phyloP scores from a whole-genome alignment of 2,113 vertebrate genomes.

The Dicaeum eximium region DNA sequence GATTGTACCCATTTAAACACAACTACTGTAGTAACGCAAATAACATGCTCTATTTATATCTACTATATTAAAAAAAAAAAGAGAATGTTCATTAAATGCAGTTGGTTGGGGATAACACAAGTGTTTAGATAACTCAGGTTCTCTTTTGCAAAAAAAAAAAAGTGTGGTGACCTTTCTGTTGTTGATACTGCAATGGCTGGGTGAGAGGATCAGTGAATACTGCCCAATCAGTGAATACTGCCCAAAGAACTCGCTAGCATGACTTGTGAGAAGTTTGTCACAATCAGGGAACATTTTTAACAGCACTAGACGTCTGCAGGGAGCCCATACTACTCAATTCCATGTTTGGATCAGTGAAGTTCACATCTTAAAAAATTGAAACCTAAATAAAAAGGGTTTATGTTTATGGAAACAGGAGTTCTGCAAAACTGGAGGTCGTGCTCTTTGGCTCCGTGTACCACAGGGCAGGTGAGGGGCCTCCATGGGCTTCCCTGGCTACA shows the following conservation, averaged over 20 bases:
- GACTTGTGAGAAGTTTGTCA: neutral
- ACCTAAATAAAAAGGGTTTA: neutral
- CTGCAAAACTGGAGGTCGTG: neutral
- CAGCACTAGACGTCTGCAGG: neutral
- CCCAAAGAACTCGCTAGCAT: neutral
- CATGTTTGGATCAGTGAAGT: neutral
- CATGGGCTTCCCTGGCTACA: rapidly evolving
- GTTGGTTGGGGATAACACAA: neutral
- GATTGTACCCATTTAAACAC: neutral
- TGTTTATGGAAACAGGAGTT: neutral
- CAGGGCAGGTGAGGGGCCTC: rapidly evolving
- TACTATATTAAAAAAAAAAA: neutral
- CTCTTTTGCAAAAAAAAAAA: neutral
- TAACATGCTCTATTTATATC: neutral
- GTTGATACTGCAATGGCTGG: neutral
- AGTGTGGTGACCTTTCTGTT: neutral
- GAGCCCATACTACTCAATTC: neutral
- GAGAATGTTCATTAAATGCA: neutral
- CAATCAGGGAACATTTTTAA: neutral
- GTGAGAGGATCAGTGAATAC: neutral
- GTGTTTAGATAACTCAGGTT: neutral
- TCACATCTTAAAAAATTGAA: neutral
- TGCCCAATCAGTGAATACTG: neutral
- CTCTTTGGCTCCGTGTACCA: neutral
- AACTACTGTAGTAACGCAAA: neutral